These are phyloP conservation scores for Leucophenga varia DNA, from an alignment of 1,140 invertebrate genomes.

Conservation along the genomic window DNA sequence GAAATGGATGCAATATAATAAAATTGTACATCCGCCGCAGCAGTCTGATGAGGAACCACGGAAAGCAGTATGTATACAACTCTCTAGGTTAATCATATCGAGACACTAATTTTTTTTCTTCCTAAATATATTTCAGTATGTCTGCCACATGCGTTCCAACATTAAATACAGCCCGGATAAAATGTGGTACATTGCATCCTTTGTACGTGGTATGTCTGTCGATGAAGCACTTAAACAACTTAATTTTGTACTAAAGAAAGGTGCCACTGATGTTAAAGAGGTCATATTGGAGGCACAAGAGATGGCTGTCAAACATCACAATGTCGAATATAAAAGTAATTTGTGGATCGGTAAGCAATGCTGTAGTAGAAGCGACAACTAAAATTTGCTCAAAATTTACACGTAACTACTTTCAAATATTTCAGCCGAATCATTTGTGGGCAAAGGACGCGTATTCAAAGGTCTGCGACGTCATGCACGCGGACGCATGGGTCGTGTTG, in stretches of 20 bases:
- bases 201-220: conserved; percentile 87
- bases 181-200: conserved; percentile 85
- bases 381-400: neutral
- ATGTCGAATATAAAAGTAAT: conserved; percentile 94
- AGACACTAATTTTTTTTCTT: conserved; percentile 5
- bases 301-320: conserved; percentile 82
- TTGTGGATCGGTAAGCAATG: conserved; percentile 88
- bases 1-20: conserved; percentile 68
- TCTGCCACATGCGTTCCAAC: conserved; percentile 79
- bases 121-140: conserved; percentile 67
- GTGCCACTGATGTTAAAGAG: conserved; percentile 76
- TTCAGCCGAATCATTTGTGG: conserved; percentile 82
- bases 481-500: conserved; percentile 67
- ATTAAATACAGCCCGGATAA: conserved; percentile 90
- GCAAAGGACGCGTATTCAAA: conserved; percentile 75
- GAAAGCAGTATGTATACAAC: conserved; percentile 74
- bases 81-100: neutral
- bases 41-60: conserved; percentile 69
- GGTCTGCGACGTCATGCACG: conserved; percentile 81
- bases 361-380: too few species aligned
- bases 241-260: conserved; percentile 81
- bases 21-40: conserved; percentile 78
- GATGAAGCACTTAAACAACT: conserved; percentile 93
- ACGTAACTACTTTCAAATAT: conserved; percentile 26
- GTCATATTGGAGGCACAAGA: conserved; percentile 85